Base-by-base conservation (phyloP, 2,113 vertebrate species). In the Oreochromis aureus region DNA sequence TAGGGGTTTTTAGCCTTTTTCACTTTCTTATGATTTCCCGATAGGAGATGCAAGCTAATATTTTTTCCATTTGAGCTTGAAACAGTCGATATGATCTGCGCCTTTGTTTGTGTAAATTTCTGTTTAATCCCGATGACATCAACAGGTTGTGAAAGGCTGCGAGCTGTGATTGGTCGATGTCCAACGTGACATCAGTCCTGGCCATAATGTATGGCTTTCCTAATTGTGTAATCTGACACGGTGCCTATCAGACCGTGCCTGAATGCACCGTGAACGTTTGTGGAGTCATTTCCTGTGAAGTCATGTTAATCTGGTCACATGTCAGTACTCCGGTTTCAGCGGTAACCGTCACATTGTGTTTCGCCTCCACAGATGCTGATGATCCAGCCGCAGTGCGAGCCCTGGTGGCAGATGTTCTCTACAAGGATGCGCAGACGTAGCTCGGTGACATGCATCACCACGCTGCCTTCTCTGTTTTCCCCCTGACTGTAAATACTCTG, bases 381-480 rank as follows among this genome's bases (percentile, higher is more conserved):
- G 96, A 99, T 8, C 80, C 95, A 19, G 92, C 94, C 30, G 96
- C 97, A 5, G 93, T 97, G 54, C 96, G 84, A 76, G 84, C 95
- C 2, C 89, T 98, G 89, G 96, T 99, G 86, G 95, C 97, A 58
- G 94, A 96, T 86, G 93, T 97, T 2, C 96, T 99, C 34, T 99
- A 99, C 87, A 48, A 89, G 51, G 92, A 96, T 24, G 80, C 84
- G 1, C 86, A 86, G 36, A 84, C 13, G 9, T 91, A 86, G 9
- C 81, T 7, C 27, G 2, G 39, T 32, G 41, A 85, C 89, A 34
- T 83, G 51, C 56, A 46, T 78, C 69, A 5, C 66, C 88, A 79
- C 13, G 1, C n/a, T 10, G 36, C 34, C 19, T 13, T 16, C 53
- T 12, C 30, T 81, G 54, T 53, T 12, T 44, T 5, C n/a, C 34